phyloP scores from a whole-genome alignment of 2,113 vertebrate species.

The Pedetes capensis region DNA sequence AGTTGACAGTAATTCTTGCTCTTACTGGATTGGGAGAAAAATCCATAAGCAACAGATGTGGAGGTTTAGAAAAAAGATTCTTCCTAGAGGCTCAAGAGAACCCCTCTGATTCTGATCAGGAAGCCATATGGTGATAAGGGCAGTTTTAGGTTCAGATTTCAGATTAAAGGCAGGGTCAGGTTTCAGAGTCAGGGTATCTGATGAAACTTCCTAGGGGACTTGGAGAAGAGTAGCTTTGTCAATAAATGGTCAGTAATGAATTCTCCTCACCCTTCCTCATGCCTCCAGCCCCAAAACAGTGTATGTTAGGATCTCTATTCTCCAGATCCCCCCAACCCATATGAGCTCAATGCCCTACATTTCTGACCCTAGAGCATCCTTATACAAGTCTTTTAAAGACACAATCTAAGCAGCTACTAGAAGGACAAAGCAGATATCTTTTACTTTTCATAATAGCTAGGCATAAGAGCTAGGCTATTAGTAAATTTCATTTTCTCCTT shows the following conservation, averaged over 20 bases:
- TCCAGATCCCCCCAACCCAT: not conserved
- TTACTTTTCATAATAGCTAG: not conserved
- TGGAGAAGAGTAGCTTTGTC: not conserved
- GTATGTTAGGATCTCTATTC: not conserved
- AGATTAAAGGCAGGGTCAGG: conserved; percentile 32
- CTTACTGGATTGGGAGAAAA: not conserved
- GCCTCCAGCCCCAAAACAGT: not conserved
- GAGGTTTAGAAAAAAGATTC: not conserved
- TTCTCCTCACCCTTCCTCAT: not conserved
- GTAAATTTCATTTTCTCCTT: conserved; percentile 29
- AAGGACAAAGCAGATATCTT: not conserved
- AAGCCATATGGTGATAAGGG: not conserved
- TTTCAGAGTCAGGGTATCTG: conserved; percentile 51
- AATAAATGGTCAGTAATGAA: conserved; percentile 36
- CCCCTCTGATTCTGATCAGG: not conserved
- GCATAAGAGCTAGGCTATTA: not conserved
- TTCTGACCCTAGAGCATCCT: not conserved
- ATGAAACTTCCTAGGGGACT: not conserved
- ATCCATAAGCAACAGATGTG: not conserved
- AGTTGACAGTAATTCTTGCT: not conserved
- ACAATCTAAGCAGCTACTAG: not conserved
- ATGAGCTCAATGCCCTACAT: not conserved
- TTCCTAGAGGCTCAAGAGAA: not conserved
- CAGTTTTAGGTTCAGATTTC: conserved; percentile 12
- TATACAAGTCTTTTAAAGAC: not conserved